Percentiles rank a stretch among this genome's conserved stretches.
These are phyloP conservation scores for Mastomys natalensis DNA, from an alignment of 2,113 vertebrate species.

Conservation along the genomic window DNA sequence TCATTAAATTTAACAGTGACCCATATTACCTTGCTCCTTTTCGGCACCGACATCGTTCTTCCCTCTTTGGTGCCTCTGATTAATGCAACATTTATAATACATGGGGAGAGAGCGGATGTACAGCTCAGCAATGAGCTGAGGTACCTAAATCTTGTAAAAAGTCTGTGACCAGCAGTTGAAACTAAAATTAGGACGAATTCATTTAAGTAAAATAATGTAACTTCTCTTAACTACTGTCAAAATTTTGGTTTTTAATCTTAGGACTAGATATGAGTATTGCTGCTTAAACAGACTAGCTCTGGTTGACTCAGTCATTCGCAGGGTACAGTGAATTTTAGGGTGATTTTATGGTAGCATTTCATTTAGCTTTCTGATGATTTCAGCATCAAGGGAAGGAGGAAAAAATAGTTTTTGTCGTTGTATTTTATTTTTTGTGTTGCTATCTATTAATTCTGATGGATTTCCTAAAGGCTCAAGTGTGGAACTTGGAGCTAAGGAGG, in stretches of 20 bases:
- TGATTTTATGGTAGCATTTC: constrained; percentile 45
- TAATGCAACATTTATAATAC: constrained; percentile 73
- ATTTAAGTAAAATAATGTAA: constrained; percentile 68
- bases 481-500: too few relatives aligned
- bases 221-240: constrained; percentile 64
- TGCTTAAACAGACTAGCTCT: not conserved
- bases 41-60: constrained; percentile 56
- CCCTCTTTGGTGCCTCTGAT: constrained; percentile 63
- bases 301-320: not conserved
- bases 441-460: not conserved
- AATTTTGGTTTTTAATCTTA: constrained; percentile 44
- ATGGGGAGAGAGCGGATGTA: constrained; percentile 25
- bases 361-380: not conserved
- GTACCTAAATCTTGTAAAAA: constrained; percentile 66
- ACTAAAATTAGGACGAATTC: constrained; percentile 73
- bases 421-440: not conserved
- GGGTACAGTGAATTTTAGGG: constrained; percentile 19
- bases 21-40: constrained; percentile 50
- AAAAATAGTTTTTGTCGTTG: not conserved
- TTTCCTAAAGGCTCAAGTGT: not conserved
- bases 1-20: constrained; percentile 75
- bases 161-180: constrained; percentile 59
- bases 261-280: constrained; percentile 5
- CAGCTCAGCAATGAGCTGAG: constrained; percentile 38
- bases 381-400: not conserved